These are phyloP conservation scores for Cydia splendana DNA, from an alignment of 1,140 invertebrate species.

Conservation along the genomic window DNA sequence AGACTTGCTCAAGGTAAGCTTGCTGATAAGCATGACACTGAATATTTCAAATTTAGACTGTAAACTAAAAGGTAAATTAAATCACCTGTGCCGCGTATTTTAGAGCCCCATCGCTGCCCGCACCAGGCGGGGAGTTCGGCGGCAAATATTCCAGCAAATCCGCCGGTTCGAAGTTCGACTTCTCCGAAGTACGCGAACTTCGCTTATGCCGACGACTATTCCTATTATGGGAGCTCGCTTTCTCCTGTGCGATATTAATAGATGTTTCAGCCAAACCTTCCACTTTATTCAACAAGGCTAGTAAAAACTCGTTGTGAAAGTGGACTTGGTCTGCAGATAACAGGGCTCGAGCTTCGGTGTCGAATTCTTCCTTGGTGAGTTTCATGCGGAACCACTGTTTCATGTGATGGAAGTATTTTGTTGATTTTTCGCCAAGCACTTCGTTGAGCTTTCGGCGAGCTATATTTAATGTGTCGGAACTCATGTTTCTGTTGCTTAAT, in stretches of 20 bases:
- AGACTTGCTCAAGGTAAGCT: too few species aligned
- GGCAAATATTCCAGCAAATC: constrained; percentile 80
- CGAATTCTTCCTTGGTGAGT: constrained; percentile 90
- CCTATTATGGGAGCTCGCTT: constrained; percentile 77
- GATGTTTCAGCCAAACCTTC: constrained; percentile 83
- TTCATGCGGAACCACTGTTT: constrained; percentile 88
- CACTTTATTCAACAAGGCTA: constrained; percentile 88
- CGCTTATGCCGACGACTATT: constrained; percentile 81
- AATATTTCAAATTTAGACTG: too few species aligned
- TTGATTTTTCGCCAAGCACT: constrained; percentile 83
- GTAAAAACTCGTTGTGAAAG: constrained; percentile 91
- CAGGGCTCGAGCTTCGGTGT: constrained; percentile 85
- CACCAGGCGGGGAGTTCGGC: constrained; percentile 67
- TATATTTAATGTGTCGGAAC: constrained; percentile 64
- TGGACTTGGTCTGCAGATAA: constrained; percentile 86
- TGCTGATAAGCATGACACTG: too few species aligned
- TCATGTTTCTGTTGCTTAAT: constrained; percentile 52
- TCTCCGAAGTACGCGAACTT: constrained; percentile 82
- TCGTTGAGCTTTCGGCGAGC: constrained; percentile 82
- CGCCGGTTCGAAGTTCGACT: constrained; percentile 83
- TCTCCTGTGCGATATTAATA: constrained; percentile 78
- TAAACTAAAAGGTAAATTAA: too few species aligned
- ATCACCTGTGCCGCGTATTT: constrained; percentile 70
- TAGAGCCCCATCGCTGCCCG: constrained; percentile 64
- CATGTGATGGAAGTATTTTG: constrained; percentile 85